Base-by-base conservation (phyloP, 2,797 vertebrate genomes). In the Sebastes dallii region DNA sequence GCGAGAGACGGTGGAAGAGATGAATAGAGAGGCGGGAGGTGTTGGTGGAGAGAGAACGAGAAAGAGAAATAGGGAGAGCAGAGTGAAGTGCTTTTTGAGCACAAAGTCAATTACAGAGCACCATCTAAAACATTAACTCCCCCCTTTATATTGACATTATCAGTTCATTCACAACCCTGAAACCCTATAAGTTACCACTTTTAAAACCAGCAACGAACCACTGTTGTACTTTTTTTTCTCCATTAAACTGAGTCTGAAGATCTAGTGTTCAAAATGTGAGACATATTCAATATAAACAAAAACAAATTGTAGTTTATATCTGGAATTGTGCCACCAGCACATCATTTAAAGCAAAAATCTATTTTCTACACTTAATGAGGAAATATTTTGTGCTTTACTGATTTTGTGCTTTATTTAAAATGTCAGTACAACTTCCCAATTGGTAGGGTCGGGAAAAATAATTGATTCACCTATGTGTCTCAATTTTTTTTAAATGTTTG, bases 21-120 rank as follows among this genome's bases (percentile, higher is more conserved):
- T 32, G 62, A 82, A 70, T 16, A 58, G 60, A 70, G 74, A 42
- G 61, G 46, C 6, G 20, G 81, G 46, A 54, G 80, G 73, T 75
- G 80, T 60, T 80, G 54, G 72, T 22, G 66, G n/a, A 58, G 62
- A 72, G 77, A 39, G 27, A 39, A 52, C 0, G 55, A 72, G 8
- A 62, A 52, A 65, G 36, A 42, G 11, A 55, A 20, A 39, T 13
- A 36, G 32, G 67, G 24, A 56, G 68, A 75, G 84, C n/a, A 58
- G 67, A 78, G 81, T 66, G 80, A 79, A 89, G 82, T 85, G 84
- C 72, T 83, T 85, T 82, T 79, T 75, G 62, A 89, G 82, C 75
- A 85, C 67, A 84, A 87, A 88, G 80, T 91, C 88, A 89, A 87
- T 91, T 89, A 86, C 52, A 73, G 74, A 86, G 71, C 69, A 66